A percentile compares a stretch with the other conserved stretches of the same genome.
These are phyloP conservation scores for Acrobasis repandana DNA, from an alignment of 2,888 invertebrate species.

Conservation along the genomic window DNA sequence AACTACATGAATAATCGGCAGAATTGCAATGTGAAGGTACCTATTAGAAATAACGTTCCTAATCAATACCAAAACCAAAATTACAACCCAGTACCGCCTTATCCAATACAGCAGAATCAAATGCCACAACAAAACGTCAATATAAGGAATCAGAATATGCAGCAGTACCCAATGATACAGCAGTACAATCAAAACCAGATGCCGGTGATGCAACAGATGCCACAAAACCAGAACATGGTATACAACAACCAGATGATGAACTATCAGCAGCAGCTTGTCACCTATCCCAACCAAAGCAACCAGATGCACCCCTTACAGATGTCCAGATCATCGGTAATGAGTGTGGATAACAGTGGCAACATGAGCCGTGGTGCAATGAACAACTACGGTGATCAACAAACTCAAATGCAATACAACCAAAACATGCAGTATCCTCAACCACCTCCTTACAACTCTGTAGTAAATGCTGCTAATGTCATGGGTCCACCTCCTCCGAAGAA, in stretches of 20 bases:
- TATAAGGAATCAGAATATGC: conserved; percentile 65
- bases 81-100: conserved; percentile 39
- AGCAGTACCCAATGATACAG: conserved; percentile 69
- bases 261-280: conserved; percentile 63
- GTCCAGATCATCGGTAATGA: conserved; percentile 76
- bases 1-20: conserved; percentile 59
- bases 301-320: conserved; percentile 71
- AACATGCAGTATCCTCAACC: conserved; percentile 70
- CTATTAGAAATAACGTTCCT: conserved; percentile 61
- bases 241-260: conserved; percentile 65
- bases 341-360: conserved; percentile 73
- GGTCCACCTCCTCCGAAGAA: conserved; percentile 77
- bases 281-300: conserved; percentile 59
- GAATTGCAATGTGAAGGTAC: conserved; percentile 59
- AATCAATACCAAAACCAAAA: conserved; percentile 69
- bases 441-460: conserved; percentile 59
- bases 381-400: conserved; percentile 66
- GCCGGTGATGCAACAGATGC: conserved; percentile 53
- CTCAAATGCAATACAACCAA: conserved; percentile 60
- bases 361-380: conserved; percentile 68
- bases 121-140: conserved; percentile 55
- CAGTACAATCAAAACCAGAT: conserved; percentile 66
- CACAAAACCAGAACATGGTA: conserved; percentile 55
- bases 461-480: conserved; percentile 64
- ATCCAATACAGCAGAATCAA: conserved; percentile 34